These are phyloP conservation scores for Cepaea hortensis DNA, from an alignment of 2,888 invertebrate species.

Conservation along the genomic window DNA sequence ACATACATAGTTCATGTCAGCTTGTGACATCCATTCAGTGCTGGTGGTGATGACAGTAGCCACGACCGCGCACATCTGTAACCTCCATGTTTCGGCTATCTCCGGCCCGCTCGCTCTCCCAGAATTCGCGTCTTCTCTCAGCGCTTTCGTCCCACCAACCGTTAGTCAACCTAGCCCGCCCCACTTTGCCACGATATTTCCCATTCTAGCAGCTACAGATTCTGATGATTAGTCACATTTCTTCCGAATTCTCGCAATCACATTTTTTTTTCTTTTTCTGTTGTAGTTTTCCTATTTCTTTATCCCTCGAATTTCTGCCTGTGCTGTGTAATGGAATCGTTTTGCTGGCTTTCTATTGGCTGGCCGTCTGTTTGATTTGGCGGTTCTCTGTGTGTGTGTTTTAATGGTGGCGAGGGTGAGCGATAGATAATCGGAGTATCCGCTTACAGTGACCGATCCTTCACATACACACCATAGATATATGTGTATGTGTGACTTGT, in stretches of 20 bases:
- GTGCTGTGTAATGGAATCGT: neutral
- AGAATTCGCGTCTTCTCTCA: neutral
- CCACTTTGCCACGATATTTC: neutral
- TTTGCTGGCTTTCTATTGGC: conserved; percentile 18
- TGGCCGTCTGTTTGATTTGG: neutral
- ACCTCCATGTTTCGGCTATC: neutral
- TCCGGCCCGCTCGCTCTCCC: neutral
- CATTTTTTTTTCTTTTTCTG: neutral
- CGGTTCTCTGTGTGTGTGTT: neutral
- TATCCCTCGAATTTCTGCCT: neutral
- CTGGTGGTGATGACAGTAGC: too few species aligned
- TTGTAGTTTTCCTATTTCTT: neutral
- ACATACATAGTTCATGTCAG: too few species aligned
- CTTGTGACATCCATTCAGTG: too few species aligned
- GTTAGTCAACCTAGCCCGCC: neutral
- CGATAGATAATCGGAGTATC: too few species aligned
- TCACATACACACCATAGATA: neutral
- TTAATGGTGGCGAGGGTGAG: neutral
- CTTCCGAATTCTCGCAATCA: conserved; percentile 19
- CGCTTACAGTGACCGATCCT: too few species aligned
- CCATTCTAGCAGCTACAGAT: neutral
- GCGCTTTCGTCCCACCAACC: neutral
- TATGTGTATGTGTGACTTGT: neutral
- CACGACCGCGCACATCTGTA: too few species aligned
- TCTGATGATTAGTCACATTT: conserved; percentile 21